Base-by-base conservation (phyloP, 1,140 invertebrate species). In the Trichonephila inaurata region DNA sequence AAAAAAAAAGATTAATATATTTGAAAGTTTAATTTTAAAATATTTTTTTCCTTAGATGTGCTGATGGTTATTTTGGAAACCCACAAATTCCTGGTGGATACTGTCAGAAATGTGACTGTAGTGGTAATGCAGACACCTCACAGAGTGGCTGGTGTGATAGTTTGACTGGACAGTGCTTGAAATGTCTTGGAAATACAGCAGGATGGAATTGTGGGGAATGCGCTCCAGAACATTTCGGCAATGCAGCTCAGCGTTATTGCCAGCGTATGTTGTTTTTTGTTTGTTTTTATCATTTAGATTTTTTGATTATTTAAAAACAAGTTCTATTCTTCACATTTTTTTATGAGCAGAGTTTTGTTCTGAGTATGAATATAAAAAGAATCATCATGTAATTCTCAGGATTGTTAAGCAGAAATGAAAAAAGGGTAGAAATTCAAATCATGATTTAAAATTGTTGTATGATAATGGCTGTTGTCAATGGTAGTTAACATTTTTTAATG, bases 21-120 rank as follows among this genome's bases (percentile, higher is more conserved):
- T 12, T 51, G 7, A 51, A 51, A 51, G 7, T 51, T 51, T 51
- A 51, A 51, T 8, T 51, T 0, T 51, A 8, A 51, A 51, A 51
- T 51, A 51, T 21, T 91, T 40, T n/a, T 66, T 44, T 3, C 72
- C 4, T 40, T 40, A 98, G 98, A 90, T 99, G 98, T 96, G 97
- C 98, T 94, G 97, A 97, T 95, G 98, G 98, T 1, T 99, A 97
- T 96, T 99, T 97, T 96, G 99, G 99, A 1, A 97, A 98, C 94
- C 98, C 98, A 0, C 95, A 96, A 5, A 96, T 96, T 77, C 95
- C 96, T 1, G 98, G 98, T 14, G 97, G 97, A 66, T 96, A 95
- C 4, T 99, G 98, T 95, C 96, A 97, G 94, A 97, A 97, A 0
- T 99, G 99, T 96, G 96, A 97, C 51, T 99, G 99, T 95, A 97